A percentile compares a stretch with the other conserved stretches of the same genome.
phyloP scores from a whole-genome alignment of 2,113 vertebrate genomes.

The Anguilla japonica region DNA sequence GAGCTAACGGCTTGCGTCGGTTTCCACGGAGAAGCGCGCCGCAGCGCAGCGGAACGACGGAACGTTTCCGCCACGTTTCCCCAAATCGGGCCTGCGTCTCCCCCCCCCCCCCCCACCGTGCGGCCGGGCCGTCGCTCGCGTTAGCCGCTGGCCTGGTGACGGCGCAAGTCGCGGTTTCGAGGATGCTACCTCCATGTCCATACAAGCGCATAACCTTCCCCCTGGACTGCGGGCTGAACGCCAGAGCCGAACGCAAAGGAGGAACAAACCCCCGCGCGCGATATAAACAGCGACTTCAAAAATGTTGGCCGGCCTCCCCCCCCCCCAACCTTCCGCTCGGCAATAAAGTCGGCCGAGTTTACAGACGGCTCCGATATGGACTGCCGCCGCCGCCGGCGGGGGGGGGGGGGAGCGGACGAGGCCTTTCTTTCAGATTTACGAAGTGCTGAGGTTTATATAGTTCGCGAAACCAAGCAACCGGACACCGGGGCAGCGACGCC shows the following conservation, averaged over 20 bases:
- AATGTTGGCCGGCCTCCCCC: not conserved
- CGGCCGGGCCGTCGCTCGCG: not conserved
- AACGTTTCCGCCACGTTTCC: not conserved
- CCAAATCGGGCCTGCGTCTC: not conserved
- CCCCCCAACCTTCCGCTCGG: too few relatives aligned
- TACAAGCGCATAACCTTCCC: not conserved
- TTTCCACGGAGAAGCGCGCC: not conserved
- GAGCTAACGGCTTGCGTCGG: not conserved
- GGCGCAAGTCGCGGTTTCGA: not conserved
- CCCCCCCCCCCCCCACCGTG: too few relatives aligned
- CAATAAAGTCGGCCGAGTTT: not conserved
- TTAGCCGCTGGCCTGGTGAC: not conserved
- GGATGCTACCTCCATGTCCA: not conserved
- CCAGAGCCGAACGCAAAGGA: not conserved
- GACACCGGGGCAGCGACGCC: conserved; percentile 46
- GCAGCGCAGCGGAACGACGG: not conserved
- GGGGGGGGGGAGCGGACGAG: not conserved
- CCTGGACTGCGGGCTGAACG: not conserved
- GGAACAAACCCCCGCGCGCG: not conserved
- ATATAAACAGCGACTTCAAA: not conserved
- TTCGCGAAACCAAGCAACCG: conserved; percentile 50
- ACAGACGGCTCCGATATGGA: not conserved
- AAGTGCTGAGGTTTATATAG: conserved; percentile 34
- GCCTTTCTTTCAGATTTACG: not conserved
- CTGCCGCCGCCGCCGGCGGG: not conserved